Base-by-base conservation (phyloP, 1,140 invertebrate genomes). In the Pseudachorutes palmiensis region DNA sequence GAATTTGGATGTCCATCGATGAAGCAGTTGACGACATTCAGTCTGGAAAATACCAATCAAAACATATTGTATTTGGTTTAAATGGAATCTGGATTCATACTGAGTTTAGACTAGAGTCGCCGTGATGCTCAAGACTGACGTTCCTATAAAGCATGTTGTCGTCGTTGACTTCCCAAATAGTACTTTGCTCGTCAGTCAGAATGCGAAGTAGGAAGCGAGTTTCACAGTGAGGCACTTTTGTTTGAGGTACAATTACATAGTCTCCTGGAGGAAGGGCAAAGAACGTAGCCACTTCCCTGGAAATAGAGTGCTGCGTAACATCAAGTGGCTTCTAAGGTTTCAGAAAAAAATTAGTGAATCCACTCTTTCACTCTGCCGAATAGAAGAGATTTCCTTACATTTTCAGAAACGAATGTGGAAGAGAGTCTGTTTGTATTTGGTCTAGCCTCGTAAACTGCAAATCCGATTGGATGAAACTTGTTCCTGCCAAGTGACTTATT, bases 91-190 rank as follows among this genome's bases (percentile, higher is more conserved):
- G 32, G 33, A 70, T 57, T 63, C n/a, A n/a, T 67, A 70, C 66
- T 57, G 68, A 66, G 58, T 51, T 68, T 16, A 72, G 31, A 59
- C 61, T 69, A 57, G 85, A 83, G 72, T 85, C 83, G 70, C n/a
- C n/a, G n/a, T 81, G 76, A 74, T 84, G 82, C 73, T 86, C 85
- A 3, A 81, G 73, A 1, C 81, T 81, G 64, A 87, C 81, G 77
- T 87, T 86, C 71, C 84, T 78, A 32, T 87, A 82, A 24, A 88
- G 79, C 79, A 86, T 82, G 75, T 88, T 88, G 77, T 88, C 87
- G 75, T 88, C 87, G 77, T 88, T 88, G 22, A 88, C 85, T 79
- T 88, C 87, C 86, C 87, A 88, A 66, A 88, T 87, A 77, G 86
- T 86, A 74, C 84, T 84, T 76, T 86, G 85, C 75, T 87, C 84